A percentile compares a stretch with the other conserved stretches of the same genome.
These are phyloP conservation scores for Pithys albifrons DNA, from an alignment of 2,113 vertebrate genomes.

Conservation along the genomic window DNA sequence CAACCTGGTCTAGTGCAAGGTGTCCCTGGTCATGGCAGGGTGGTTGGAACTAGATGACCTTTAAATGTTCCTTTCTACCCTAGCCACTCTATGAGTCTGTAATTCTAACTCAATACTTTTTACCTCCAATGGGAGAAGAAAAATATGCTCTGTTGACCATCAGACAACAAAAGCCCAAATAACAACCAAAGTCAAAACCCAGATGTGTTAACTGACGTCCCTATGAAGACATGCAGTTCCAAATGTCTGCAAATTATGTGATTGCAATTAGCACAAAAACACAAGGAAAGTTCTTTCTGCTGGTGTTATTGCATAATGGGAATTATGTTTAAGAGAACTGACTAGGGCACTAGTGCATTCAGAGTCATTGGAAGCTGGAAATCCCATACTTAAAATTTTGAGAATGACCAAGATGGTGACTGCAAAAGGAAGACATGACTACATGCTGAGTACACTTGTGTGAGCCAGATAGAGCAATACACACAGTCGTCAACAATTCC, in stretches of 20 bases:
- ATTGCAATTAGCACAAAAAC: not conserved
- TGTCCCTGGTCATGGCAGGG: not conserved
- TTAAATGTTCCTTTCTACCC: not conserved
- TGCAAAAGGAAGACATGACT: not conserved
- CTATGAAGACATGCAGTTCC: not conserved
- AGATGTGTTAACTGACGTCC: not conserved
- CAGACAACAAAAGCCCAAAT: not conserved
- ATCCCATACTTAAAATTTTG: not conserved
- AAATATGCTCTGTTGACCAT: not conserved
- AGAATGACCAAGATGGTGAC: not conserved
- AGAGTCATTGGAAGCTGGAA: not conserved
- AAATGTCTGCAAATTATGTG: not conserved
- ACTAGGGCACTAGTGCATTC: not conserved
- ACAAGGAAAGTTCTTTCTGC: not conserved
- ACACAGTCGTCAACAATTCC: not conserved
- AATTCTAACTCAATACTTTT: not conserved
- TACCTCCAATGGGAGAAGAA: not conserved
- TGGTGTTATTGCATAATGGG: not conserved
- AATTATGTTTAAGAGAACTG: not conserved
- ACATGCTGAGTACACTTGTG: fast-evolving
- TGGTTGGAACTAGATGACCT: not conserved
- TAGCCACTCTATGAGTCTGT: not conserved
- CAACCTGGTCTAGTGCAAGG: not conserved
- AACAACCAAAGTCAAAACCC: not conserved
- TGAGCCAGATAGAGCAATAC: not conserved